Evolutionary conservation across 1,140 invertebrate species (phyloP).

Genomic region (Pogonomyrmex barbatus): DNA sequence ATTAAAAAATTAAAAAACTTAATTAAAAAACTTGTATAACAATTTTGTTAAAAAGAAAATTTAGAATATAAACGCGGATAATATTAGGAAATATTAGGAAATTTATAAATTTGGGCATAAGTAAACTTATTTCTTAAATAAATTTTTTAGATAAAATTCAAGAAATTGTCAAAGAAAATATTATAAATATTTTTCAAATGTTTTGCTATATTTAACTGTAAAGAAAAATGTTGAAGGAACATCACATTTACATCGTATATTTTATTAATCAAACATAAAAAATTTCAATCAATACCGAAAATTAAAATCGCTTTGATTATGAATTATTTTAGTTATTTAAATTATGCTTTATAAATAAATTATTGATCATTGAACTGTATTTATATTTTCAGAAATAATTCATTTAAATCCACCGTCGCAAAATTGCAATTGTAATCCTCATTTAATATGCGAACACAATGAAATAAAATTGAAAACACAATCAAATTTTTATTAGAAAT

Average conservation of each 20-base stretch:
- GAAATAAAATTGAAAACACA: background rate
- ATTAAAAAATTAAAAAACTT: background rate
- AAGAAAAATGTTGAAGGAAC: background rate
- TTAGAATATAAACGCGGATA: background rate
- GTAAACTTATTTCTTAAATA: constrained; percentile 5
- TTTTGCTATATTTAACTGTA: background rate
- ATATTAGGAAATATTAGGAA: background rate
- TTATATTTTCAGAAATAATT: background rate
- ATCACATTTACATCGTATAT: background rate
- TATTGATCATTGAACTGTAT: background rate
- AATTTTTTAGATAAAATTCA: background rate
- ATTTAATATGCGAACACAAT: constrained; percentile 2
- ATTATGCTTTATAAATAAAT: constrained; percentile 24
- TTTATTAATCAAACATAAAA: background rate
- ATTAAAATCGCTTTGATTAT: background rate
- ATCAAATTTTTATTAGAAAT: constrained; percentile 58
- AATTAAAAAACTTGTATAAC: background rate
- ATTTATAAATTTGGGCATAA: background rate
- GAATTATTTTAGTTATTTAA: background rate
- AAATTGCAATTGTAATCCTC: background rate
- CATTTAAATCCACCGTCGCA: background rate
- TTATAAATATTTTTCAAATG: background rate
- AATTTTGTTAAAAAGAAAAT: background rate
- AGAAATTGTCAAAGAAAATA: background rate
- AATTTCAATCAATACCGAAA: background rate